Conservation (phyloP, 2,113 vertebrate genomes). For the Phaethornis superciliosus region DNA sequence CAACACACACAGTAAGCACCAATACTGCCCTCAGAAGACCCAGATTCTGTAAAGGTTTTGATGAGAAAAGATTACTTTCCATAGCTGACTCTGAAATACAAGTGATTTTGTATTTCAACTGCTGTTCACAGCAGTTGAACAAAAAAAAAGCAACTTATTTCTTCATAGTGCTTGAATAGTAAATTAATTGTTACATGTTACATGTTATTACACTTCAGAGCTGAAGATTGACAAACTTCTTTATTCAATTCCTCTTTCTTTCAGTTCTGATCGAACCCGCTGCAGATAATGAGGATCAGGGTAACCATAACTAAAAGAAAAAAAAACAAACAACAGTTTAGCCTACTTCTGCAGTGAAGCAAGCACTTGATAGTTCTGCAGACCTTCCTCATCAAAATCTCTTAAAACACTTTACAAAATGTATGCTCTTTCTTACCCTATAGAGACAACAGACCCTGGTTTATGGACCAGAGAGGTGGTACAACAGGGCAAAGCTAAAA, state of each 20-base stretch:
- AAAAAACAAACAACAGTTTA: constrained; percentile 7
- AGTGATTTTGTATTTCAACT: neutral
- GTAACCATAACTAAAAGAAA: constrained; percentile 76
- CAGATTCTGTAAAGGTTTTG: neutral
- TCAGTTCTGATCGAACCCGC: constrained; percentile 77
- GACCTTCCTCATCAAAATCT: neutral
- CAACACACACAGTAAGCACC: neutral
- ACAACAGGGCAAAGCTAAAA: neutral
- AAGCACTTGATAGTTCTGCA: neutral
- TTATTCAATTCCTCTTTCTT: constrained; percentile 80
- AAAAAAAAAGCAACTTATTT: neutral
- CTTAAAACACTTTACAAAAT: neutral
- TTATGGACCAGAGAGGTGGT: neutral
- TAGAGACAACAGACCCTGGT: neutral
- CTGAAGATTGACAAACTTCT: neutral
- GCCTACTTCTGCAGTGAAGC: neutral
- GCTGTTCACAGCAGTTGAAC: neutral
- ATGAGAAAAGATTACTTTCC: neutral
- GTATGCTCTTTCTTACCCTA: neutral
- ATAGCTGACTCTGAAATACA: neutral
- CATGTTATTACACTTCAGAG: neutral
- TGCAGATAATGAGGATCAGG: constrained; percentile 76
- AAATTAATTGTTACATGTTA: neutral
- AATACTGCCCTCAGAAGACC: neutral
- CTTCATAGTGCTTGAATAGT: neutral